These are phyloP conservation scores for Lampris megalopsis DNA, from an alignment of 2,113 vertebrate species.

Conservation along the genomic window DNA sequence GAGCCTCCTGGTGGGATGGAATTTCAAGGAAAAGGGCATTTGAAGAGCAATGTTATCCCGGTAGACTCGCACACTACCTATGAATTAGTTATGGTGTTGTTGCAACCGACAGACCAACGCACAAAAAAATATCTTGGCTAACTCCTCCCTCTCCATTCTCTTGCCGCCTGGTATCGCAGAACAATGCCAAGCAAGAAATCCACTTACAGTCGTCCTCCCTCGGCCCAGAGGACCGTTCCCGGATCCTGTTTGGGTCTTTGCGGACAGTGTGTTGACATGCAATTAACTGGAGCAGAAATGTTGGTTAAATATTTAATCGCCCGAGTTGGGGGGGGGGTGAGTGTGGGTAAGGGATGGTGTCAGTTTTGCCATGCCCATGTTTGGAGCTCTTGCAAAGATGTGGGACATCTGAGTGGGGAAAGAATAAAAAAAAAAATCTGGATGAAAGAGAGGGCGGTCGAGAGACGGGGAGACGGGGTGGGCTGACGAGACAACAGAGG, in stretches of 20 bases:
- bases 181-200: constrained; percentile 22
- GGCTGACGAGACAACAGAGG: constrained; percentile 47
- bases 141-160: constrained; percentile 45
- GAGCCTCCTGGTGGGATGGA: constrained; percentile 14
- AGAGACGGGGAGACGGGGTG: constrained; percentile 20
- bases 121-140: constrained; percentile 42
- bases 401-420: constrained; percentile 25
- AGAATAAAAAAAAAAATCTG: constrained; percentile 14
- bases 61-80: constrained; percentile 54
- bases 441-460: constrained; percentile 1
- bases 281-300: constrained; percentile 75
- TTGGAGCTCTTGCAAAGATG: constrained; percentile 23
- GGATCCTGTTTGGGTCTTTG: constrained; percentile 16
- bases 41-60: constrained; percentile 71
- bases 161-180: constrained; percentile 21
- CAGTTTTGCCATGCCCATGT: constrained; percentile 28
- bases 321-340: constrained; percentile 40
- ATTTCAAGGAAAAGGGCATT: constrained; percentile 65
- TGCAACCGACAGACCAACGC: constrained; percentile 46
- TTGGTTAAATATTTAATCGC: constrained; percentile 74
- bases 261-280: constrained; percentile 62
- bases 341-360: constrained; percentile 24
- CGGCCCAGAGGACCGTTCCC: constrained; percentile 1
- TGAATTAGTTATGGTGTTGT: constrained; percentile 78
- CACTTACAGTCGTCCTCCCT: constrained; percentile 12